phyloP scores from a whole-genome alignment of 1,140 invertebrate genomes.

The Drosophila subobscura region DNA sequence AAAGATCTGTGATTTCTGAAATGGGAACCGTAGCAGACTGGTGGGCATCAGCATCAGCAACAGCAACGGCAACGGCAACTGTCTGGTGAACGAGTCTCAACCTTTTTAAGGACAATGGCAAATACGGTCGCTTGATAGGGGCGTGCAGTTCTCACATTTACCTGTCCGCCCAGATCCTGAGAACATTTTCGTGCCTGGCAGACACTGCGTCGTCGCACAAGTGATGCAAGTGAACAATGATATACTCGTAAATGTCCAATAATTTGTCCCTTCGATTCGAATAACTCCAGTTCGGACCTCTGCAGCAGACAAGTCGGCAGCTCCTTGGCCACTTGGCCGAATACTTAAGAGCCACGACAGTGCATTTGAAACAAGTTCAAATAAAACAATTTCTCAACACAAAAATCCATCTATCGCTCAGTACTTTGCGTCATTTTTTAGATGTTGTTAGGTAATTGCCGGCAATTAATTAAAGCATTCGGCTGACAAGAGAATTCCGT shows the following conservation, averaged over 20 bases:
- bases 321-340: conserved; percentile 32
- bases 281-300: conserved; percentile 33
- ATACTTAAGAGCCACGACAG: conserved; percentile 4
- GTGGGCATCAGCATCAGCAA: conserved; percentile 25
- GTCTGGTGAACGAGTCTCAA: conserved; percentile 25
- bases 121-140: conserved; percentile 76
- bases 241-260: conserved; percentile 34
- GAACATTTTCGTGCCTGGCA: conserved; percentile 67
- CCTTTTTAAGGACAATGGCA: conserved; percentile 56
- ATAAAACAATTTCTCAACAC: conserved; percentile 58
- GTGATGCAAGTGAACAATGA: conserved; percentile 57
- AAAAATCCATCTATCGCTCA: conserved; percentile 40
- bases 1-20: conserved; percentile 59
- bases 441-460: conserved; percentile 51
- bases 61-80: conserved; percentile 15
- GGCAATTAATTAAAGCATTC: conserved; percentile 61
- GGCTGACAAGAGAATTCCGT: conserved; percentile 12
- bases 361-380: conserved; percentile 35
- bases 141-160: conserved; percentile 75
- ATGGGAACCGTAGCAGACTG: conserved; percentile 49
- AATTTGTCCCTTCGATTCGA: conserved; percentile 52
- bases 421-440: conserved; percentile 30
- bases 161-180: conserved; percentile 49
- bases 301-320: conserved; percentile 44
- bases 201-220: conserved; percentile 72